Conservation (phyloP, 2,888 invertebrate genomes). For the Ligdia adustata region DNA sequence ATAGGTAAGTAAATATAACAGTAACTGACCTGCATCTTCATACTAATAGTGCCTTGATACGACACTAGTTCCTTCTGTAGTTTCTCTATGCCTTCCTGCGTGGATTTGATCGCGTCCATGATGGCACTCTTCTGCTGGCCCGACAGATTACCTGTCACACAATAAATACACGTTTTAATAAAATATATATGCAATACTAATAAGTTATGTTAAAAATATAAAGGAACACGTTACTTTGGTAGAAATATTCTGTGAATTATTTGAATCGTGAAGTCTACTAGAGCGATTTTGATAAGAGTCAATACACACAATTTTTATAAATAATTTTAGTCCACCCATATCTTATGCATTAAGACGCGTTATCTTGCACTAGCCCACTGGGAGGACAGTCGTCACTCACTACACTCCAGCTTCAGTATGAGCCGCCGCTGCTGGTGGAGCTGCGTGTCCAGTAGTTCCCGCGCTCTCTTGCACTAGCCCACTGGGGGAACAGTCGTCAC, state of each 20-base stretch:
- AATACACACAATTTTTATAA: too few relatives aligned
- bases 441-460: conserved; percentile 94
- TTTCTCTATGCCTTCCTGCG: conserved; percentile 93
- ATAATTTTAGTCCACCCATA: too few relatives aligned
- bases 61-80: conserved; percentile 87
- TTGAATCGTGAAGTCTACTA: too few relatives aligned
- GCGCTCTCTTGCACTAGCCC: too few relatives aligned
- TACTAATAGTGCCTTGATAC: conserved; percentile 60
- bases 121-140: conserved; percentile 90
- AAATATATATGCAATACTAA: neutral
- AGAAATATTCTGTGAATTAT: too few relatives aligned
- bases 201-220: too few relatives aligned
- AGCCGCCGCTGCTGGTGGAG: conserved; percentile 94
- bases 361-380: too few relatives aligned
- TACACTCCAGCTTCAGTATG: conserved; percentile 91
- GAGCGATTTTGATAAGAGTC: too few relatives aligned
- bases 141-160: conserved; percentile 72
- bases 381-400: conserved; percentile 53
- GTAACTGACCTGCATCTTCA: conserved; percentile 69
- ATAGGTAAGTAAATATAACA: too few relatives aligned
- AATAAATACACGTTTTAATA: neutral
- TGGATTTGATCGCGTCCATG: conserved; percentile 91
- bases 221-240: too few relatives aligned
- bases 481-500: conserved; percentile 22
- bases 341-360: too few relatives aligned